Evolutionary conservation across 2,113 vertebrate genomes (phyloP).

Genomic region (Oriolus oriolus): DNA sequence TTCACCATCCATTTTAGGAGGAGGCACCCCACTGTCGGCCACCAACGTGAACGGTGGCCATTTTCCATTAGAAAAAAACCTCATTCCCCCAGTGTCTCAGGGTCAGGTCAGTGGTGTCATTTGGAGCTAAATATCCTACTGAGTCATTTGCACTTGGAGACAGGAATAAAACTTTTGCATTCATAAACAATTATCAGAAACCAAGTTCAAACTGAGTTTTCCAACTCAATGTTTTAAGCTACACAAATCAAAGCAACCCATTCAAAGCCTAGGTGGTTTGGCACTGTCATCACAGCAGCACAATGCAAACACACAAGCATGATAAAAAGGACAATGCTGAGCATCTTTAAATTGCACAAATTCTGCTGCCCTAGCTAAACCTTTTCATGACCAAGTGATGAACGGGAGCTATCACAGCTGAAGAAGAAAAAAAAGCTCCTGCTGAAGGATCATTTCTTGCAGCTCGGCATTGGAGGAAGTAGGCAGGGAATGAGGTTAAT

Average conservation of each 20-base stretch:
- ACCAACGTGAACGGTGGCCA: fast-evolving
- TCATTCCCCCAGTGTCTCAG: neutral
- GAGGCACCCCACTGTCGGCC: neutral
- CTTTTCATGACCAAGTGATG: neutral
- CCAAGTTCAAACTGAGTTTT: neutral
- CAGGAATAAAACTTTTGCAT: neutral
- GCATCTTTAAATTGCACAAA: neutral
- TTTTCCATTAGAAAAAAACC: neutral
- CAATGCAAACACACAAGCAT: neutral
- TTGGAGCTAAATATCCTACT: neutral
- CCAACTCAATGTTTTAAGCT: neutral
- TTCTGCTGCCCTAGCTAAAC: neutral
- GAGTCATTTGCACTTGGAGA: neutral
- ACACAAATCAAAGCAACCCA: neutral
- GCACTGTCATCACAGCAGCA: neutral
- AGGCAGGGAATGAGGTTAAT: neutral
- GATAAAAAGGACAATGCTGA: neutral
- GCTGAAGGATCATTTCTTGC: neutral
- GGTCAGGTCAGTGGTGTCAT: neutral
- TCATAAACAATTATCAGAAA: neutral
- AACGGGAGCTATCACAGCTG: neutral
- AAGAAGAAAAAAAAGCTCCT: neutral
- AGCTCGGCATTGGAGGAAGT: neutral
- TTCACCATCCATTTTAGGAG: neutral
- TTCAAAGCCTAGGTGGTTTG: neutral